Percentiles rank a stretch among this genome's conserved stretches.
Evolutionary conservation across 2,888 invertebrate species (phyloP).

Genomic region (Drosophila hawaiiensis): DNA sequence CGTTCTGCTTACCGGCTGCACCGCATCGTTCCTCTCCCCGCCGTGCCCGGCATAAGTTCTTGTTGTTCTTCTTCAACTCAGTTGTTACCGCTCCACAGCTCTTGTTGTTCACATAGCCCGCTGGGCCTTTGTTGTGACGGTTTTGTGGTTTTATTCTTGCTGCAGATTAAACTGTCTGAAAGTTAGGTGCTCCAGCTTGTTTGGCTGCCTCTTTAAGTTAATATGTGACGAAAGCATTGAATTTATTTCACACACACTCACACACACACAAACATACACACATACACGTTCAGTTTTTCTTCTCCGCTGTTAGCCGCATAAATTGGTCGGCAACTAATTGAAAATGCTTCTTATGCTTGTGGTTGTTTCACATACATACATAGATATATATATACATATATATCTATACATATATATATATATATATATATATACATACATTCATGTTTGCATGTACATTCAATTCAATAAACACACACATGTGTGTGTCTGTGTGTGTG

Average conservation of each 20-base stretch:
- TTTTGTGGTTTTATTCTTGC: slow-evolving; percentile 72
- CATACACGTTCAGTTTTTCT: neutral
- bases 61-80: neutral
- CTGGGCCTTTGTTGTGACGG: slow-evolving; percentile 67
- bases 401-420: slow-evolving; percentile 1
- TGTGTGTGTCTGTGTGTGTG: slow-evolving; percentile 4
- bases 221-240: slow-evolving; percentile 72
- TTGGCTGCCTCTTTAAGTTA: slow-evolving; percentile 52
- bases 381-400: slow-evolving; percentile 14
- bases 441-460: slow-evolving; percentile 42
- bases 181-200: slow-evolving; percentile 3
- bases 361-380: slow-evolving; percentile 42
- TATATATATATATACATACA: slow-evolving; percentile 3
- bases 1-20: slow-evolving; percentile 27
- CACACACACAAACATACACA: neutral
- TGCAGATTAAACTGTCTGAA: slow-evolving; percentile 22
- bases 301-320: slow-evolving; percentile 64
- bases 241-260: slow-evolving; percentile 55
- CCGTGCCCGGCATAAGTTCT: neutral
- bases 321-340: slow-evolving; percentile 81
- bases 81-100: slow-evolving; percentile 18
- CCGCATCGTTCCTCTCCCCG: neutral
- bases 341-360: slow-evolving; percentile 74
- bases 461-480: slow-evolving; percentile 51
- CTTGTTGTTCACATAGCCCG: slow-evolving; percentile 45